Conservation (phyloP, 2,888 invertebrate genomes). For the Amorpha juglandis region DNA sequence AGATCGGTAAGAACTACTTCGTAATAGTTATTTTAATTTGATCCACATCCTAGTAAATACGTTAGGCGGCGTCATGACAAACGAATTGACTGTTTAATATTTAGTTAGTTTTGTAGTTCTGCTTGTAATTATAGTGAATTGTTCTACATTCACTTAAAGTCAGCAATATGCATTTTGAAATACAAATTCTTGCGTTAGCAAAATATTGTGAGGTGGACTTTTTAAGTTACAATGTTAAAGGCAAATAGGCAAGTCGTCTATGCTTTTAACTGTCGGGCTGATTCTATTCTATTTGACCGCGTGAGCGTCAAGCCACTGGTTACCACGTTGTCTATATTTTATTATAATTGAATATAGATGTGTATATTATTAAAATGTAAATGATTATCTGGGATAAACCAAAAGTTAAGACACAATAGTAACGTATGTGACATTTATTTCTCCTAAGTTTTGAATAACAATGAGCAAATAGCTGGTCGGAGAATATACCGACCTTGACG, state of each 20-base stretch:
- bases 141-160: slow-evolving; percentile 14
- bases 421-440: slow-evolving; percentile 9
- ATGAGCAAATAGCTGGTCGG: neutral
- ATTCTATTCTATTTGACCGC: neutral
- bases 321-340: neutral
- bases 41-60: neutral
- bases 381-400: neutral
- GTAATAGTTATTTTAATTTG: neutral
- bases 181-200: neutral
- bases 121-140: slow-evolving; percentile 4
- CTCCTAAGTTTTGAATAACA: slow-evolving; percentile 8
- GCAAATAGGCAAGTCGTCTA: too few species aligned
- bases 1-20: slow-evolving; percentile 86
- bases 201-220: neutral
- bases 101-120: slow-evolving; percentile 9
- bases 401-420: neutral
- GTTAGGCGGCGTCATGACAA: neutral
- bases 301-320: neutral
- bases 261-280: neutral
- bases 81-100: slow-evolving; percentile 12
- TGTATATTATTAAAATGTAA: neutral
- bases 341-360: neutral
- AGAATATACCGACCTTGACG: neutral
- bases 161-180: slow-evolving; percentile 16
- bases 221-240: neutral